Base-by-base conservation (phyloP, 1,140 invertebrate genomes). In the Caligus rogercresseyi region DNA sequence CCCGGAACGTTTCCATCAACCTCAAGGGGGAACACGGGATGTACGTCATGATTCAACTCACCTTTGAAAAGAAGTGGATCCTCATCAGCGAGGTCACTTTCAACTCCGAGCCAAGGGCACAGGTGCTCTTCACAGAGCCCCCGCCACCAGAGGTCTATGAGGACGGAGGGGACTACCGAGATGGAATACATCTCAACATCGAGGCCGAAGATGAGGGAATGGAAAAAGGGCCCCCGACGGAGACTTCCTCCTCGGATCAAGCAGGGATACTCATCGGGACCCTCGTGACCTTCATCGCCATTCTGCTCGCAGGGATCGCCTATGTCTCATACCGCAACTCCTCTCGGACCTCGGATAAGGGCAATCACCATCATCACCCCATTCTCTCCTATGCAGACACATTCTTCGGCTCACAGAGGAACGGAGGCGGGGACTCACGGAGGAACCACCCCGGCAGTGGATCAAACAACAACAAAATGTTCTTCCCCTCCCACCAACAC, bases 71-170 rank as follows among this genome's bases (percentile, higher is more conserved):
- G 20, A 76, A 78, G 52, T 87, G 85, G 85, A 81, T 89, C 64
- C 79, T 89, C 72, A 78, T 89, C 52, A 83, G 83, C 69, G 87
- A 89, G 74, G 78, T 89, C 7, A 76, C 75, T 25, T 83, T 84
- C 68, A 77, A 80, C 54, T 81, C 79, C 59, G 76, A 82, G 83
- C 69, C 78, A 75, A 65, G 20, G 19, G 13, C 4, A 11, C 31
- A 43, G n/a, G n/a, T 43, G 7, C 31, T 43, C 7, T 43, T 43
- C 31, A 43, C 31, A 11, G 31, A 43, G n/a, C 31, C 31, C n/a
- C 31, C 31, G 7, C 23, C 18, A 15, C 23, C 18, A 15, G 16
- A n/a, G 11, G 13, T 63, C 16, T 43, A 25, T 62, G 54, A 15
- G n/a, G 16, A 16, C 4, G 7, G 31, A 43, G n/a, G n/a, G 7